Percentiles rank a stretch among this genome's conserved stretches.
phyloP scores from a whole-genome alignment of 2,888 invertebrate species.

The Dendrolimus houi region DNA sequence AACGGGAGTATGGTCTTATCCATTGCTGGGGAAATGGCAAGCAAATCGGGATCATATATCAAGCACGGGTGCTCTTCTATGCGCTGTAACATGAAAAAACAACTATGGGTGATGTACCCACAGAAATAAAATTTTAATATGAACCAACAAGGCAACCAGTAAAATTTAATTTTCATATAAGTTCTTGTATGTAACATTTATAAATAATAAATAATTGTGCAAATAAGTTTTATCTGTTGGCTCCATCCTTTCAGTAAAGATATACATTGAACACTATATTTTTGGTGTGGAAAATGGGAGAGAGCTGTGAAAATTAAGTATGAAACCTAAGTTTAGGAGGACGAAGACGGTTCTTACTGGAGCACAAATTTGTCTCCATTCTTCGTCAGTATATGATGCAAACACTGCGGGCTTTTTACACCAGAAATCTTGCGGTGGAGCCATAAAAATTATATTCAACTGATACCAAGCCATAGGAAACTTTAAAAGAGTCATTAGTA shows the following conservation, averaged over 20 bases:
- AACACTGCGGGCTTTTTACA: conserved; percentile 56
- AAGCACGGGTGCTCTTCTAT: conserved; percentile 56
- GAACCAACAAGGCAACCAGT: too few species aligned
- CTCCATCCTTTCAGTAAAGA: too few species aligned
- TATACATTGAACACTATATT: too few species aligned
- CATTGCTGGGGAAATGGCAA: conserved; percentile 29
- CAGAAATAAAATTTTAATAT: too few species aligned
- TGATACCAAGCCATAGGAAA: conserved; percentile 79
- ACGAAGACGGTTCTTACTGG: conserved; percentile 37
- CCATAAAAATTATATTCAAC: conserved; percentile 78
- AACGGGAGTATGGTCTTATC: conserved; percentile 44
- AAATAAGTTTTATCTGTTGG: too few species aligned
- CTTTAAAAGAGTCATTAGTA: conserved; percentile 75
- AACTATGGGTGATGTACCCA: too few species aligned
- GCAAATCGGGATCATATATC: conserved; percentile 55
- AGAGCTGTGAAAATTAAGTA: too few species aligned
- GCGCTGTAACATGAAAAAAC: conserved; percentile 26
- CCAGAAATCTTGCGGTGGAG: conserved; percentile 78
- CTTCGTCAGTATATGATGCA: conserved; percentile 31
- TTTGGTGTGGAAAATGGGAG: too few species aligned
- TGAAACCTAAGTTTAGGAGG: too few species aligned
- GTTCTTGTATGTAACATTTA: too few species aligned
- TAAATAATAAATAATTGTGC: too few species aligned
- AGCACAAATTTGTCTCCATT: conserved; percentile 59
- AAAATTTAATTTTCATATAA: too few species aligned